phyloP scores from a whole-genome alignment of 2,888 invertebrate species.

The Acronicta leporina region DNA sequence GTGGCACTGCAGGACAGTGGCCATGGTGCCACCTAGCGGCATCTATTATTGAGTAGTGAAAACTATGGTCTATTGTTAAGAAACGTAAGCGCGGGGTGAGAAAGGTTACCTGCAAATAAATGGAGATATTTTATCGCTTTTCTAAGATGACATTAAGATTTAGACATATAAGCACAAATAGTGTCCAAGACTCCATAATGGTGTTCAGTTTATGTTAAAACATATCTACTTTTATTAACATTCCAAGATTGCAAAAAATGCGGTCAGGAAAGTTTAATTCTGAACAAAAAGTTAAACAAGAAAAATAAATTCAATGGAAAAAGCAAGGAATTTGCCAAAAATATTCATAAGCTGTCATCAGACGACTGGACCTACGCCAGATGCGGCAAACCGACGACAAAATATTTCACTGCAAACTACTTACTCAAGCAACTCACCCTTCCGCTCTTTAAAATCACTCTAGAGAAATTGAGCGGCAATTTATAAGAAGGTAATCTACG shows the following conservation, averaged over 20 bases:
- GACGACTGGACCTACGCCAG: slow-evolving; percentile 87
- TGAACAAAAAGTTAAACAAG: slow-evolving; percentile 77
- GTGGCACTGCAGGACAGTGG: slow-evolving; percentile 61
- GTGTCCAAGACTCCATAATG: slow-evolving; percentile 34
- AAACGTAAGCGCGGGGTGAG: slow-evolving; percentile 55
- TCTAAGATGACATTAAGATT: slow-evolving; percentile 61
- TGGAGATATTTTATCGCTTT: slow-evolving; percentile 63
- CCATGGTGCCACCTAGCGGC: slow-evolving; percentile 70
- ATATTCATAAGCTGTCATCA: slow-evolving; percentile 89
- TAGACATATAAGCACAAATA: slow-evolving; percentile 55
- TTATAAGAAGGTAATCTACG: slow-evolving; percentile 69
- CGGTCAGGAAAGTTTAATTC: slow-evolving; percentile 63
- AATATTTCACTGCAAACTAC: slow-evolving; percentile 87
- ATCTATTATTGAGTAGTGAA: slow-evolving; percentile 81
- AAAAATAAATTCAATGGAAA: slow-evolving; percentile 75
- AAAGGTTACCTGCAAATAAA: slow-evolving; percentile 65
- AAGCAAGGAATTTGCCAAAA: slow-evolving; percentile 84
- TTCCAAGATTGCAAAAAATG: slow-evolving; percentile 27
- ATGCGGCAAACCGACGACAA: slow-evolving; percentile 85
- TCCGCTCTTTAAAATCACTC: slow-evolving; percentile 83
- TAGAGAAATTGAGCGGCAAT: slow-evolving; percentile 79
- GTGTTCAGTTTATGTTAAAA: slow-evolving; percentile 37
- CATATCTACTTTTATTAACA: slow-evolving; percentile 34
- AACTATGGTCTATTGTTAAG: slow-evolving; percentile 62
- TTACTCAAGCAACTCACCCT: slow-evolving; percentile 84